These are phyloP conservation scores for Euproctis similis DNA, from an alignment of 2,888 invertebrate genomes.

Conservation along the genomic window DNA sequence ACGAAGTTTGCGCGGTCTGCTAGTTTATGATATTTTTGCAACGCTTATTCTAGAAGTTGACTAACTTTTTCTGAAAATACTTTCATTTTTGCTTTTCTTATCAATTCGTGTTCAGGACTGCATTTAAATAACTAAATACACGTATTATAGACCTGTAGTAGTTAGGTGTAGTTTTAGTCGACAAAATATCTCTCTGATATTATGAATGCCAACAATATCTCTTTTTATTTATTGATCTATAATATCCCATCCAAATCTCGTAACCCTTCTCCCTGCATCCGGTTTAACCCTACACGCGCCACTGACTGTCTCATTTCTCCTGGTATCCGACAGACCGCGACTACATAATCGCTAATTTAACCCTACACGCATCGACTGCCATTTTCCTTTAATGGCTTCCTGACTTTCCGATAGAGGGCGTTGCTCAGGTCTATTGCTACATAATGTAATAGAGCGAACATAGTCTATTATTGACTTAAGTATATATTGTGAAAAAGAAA, in stretches of 20 bases:
- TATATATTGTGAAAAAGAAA: slow-evolving; percentile 1
- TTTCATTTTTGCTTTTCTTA: too few relatives aligned
- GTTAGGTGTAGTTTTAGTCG: too few relatives aligned
- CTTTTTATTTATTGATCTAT: neutral
- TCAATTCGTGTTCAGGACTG: too few relatives aligned
- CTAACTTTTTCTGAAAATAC: too few relatives aligned
- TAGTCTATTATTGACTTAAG: too few relatives aligned
- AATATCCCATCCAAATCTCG: slow-evolving; percentile 1
- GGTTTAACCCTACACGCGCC: slow-evolving; percentile 8
- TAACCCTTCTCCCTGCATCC: neutral
- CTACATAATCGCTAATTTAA: slow-evolving; percentile 6
- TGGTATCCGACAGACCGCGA: slow-evolving; percentile 9
- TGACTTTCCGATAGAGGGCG: slow-evolving; percentile 16
- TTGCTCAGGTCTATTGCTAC: slow-evolving; percentile 2
- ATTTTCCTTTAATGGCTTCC: slow-evolving; percentile 20
- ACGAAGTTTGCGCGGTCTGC: too few relatives aligned
- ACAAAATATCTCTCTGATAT: too few relatives aligned
- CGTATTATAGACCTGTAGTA: too few relatives aligned
- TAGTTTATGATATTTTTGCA: too few relatives aligned
- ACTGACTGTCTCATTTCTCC: slow-evolving; percentile 12
- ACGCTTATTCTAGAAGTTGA: too few relatives aligned
- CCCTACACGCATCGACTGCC: slow-evolving; percentile 21
- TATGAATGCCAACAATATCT: too few relatives aligned
- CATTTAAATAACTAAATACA: too few relatives aligned
- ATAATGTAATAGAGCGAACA: slow-evolving; percentile 6